phyloP scores from a whole-genome alignment of 2,113 vertebrate genomes.

The Colaptes auratus region DNA sequence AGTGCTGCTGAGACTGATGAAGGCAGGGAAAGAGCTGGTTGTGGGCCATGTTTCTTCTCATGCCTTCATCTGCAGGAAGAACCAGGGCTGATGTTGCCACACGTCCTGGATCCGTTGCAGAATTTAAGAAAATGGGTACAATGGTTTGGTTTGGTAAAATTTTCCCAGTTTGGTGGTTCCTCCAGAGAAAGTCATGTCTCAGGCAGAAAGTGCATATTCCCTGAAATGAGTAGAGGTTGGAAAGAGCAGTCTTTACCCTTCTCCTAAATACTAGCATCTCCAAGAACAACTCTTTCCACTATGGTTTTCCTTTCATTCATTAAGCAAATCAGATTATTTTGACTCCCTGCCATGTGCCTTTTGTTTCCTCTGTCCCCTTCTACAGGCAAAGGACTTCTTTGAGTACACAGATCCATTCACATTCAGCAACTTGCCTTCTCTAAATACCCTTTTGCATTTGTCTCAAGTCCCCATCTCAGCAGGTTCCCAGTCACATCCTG shows the following conservation, averaged over 20 bases:
- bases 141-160: background rate
- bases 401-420: background rate
- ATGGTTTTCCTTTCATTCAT: background rate
- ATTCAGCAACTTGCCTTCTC: background rate
- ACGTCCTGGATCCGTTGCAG: background rate
- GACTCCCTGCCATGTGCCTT: background rate
- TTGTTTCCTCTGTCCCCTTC: background rate
- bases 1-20: background rate
- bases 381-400: background rate
- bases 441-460: background rate
- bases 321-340: background rate
- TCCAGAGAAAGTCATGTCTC: background rate
- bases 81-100: background rate
- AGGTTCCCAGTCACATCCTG: background rate
- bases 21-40: background rate
- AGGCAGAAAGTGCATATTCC: background rate
- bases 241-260: background rate
- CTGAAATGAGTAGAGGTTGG: background rate
- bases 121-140: background rate
- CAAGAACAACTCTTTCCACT: background rate
- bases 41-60: accelerated
- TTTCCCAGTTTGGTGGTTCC: background rate
- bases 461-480: background rate
- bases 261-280: background rate
- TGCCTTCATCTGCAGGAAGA: background rate